These are phyloP conservation scores for Gryllus bimaculatus DNA, from an alignment of 1,140 invertebrate species.

Conservation along the genomic window DNA sequence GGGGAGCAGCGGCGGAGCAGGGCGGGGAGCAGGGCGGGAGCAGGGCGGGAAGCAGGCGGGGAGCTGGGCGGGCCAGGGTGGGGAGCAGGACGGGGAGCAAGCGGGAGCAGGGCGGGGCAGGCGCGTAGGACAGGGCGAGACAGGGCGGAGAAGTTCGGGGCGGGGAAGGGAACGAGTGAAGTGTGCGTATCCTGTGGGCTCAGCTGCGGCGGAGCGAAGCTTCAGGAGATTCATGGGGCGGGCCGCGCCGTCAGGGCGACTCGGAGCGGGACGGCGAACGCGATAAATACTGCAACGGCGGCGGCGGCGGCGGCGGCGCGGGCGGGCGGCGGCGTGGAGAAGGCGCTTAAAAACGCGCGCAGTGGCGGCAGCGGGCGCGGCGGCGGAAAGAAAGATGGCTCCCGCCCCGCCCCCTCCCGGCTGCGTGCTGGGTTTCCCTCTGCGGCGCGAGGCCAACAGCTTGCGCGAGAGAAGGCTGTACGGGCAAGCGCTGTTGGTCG, in stretches of 20 bases:
- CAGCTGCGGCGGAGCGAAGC: neutral
- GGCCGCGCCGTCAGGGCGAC: neutral
- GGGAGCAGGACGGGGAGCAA: neutral
- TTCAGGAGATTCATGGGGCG: neutral
- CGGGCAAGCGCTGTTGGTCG: too few relatives aligned
- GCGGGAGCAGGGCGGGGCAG: too few relatives aligned
- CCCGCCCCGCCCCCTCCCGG: neutral
- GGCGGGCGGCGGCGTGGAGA: neutral
- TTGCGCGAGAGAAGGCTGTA: too few relatives aligned
- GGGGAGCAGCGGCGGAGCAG: too few relatives aligned
- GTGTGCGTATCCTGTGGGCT: neutral
- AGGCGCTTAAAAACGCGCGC: neutral
- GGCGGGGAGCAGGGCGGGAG: too few relatives aligned
- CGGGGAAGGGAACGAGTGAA: neutral
- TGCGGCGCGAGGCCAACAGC: too few relatives aligned
- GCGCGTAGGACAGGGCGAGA: too few relatives aligned
- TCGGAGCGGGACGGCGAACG: neutral
- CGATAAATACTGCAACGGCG: neutral
- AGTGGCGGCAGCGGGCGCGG: too few relatives aligned
- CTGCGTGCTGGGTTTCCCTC: too few relatives aligned
- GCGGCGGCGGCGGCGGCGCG: too few relatives aligned
- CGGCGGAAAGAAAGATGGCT: neutral
- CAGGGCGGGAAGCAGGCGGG: too few relatives aligned
- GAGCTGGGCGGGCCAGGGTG: neutral
- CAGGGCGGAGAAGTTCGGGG: neutral